These are phyloP conservation scores for Drosophila tanythrix DNA, from an alignment of 2,888 invertebrate species.

Conservation along the genomic window DNA sequence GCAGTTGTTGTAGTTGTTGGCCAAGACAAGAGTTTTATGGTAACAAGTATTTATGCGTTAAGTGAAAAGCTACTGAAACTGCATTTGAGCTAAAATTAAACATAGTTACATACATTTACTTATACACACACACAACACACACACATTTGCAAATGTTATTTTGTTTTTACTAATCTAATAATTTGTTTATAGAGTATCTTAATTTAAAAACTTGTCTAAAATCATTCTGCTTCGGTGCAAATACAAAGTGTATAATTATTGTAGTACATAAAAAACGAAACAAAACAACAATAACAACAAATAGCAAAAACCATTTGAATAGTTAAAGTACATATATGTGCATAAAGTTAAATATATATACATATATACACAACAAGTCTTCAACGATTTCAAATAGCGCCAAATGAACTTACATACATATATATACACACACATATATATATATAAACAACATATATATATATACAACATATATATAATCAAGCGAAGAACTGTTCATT, in stretches of 20 bases:
- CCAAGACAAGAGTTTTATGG: conserved; percentile 57
- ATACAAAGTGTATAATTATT: conserved; percentile 32
- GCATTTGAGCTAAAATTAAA: conserved; percentile 63
- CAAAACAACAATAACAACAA: conserved; percentile 1
- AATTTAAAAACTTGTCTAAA: conserved; percentile 24
- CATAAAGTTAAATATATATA: conserved; percentile 50
- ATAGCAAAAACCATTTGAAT: conserved; percentile 27
- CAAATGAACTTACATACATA: conserved; percentile 72
- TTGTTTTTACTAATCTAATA: conserved; percentile 46
- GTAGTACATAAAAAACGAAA: conserved; percentile 27
- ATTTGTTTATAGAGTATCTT: conserved; percentile 34
- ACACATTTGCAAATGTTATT: conserved; percentile 52
- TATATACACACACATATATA: conserved; percentile 15
- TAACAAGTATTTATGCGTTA: conserved; percentile 64
- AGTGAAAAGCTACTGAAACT: conserved; percentile 68
- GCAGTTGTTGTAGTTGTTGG: conserved; percentile 55
- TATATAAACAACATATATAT: neutral
- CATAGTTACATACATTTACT: conserved; percentile 39
- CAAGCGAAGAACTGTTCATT: conserved; percentile 54
- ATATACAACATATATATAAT: conserved; percentile 40
- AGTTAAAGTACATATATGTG: conserved; percentile 43
- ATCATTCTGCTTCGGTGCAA: conserved; percentile 56
- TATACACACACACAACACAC: conserved; percentile 32
- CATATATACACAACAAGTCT: conserved; percentile 38
- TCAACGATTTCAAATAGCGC: conserved; percentile 71